Evolutionary conservation across 2,797 vertebrate species (phyloP), one percentile per base, ranked within the genome.

Genomic region (Amphiprion clarkii): DNA sequence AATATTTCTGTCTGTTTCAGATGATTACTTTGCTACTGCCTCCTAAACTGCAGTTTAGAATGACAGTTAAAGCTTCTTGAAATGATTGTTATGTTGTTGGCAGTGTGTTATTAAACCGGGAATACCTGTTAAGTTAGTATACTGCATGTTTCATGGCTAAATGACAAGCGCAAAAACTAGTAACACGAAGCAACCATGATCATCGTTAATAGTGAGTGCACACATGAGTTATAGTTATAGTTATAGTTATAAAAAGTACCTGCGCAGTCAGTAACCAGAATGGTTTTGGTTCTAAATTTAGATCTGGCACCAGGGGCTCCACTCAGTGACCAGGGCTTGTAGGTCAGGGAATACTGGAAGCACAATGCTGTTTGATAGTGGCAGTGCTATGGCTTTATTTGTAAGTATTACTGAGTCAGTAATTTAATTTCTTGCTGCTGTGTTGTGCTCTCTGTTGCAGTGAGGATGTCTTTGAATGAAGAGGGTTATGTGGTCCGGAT

Each of bases 401-500:
- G 13, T 21, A 13, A 19, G 10, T 46, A 14, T 46, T 19, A 13
- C 3, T 31, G 31, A 53, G 14, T 36, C 52, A n/a, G 21, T 33
- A 12, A 58, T 36, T 40, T 11, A 42, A 79, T 58, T 17, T 69
- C 13, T 53, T 79, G 25, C 25, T 79, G 54, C 25, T 83, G 46
- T 87, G 13, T 76, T 88, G 21, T 88, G 8, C 23, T 68, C 12
- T 71, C 42, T 73, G 39, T 85, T 69, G 71, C 78, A 87, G 87
- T 78, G 83, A 92, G 85, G 67, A 96, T 96, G 95, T 95, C 96
- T 86, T 86, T 92, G 69, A 95, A 87, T 68, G 95, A 95, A 0
- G 95, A 96, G 58, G 96, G 95, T 13, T 96, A 94, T 54, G 95
- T 96, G 79, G 96, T 96, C 44, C 90, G 96, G 81, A 95, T 96